phyloP scores from a whole-genome alignment of 2,888 invertebrate genomes.

The Polyploca ridens region DNA sequence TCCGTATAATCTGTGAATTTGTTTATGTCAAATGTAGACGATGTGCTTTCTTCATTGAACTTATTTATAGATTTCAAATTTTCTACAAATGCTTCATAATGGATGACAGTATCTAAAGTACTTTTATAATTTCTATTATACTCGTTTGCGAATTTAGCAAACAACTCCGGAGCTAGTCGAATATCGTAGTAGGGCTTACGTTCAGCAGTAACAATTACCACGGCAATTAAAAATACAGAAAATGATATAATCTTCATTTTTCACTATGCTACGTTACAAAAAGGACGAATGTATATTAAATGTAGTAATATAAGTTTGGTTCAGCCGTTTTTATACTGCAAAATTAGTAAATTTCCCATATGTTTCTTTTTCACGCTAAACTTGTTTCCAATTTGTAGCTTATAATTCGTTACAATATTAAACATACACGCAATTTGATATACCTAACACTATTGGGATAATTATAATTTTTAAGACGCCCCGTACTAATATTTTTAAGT shows the following conservation, averaged over 20 bases:
- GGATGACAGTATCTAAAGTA: constrained; percentile 14
- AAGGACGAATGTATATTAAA: background rate
- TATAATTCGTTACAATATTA: background rate
- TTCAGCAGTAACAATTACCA: background rate
- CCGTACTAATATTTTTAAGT: no score
- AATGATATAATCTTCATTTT: background rate
- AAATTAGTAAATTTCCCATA: background rate
- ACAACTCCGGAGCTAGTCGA: constrained; percentile 7
- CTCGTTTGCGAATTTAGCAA: constrained; percentile 13
- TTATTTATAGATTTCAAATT: constrained; percentile 45
- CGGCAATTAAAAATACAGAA: constrained; percentile 5
- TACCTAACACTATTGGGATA: no score
- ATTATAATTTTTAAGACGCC: no score
- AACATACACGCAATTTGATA: background rate
- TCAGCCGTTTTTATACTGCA: background rate
- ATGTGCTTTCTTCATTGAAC: constrained; percentile 26
- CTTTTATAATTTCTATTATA: constrained; percentile 17
- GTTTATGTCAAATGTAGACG: constrained; percentile 47
- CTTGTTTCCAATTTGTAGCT: background rate
- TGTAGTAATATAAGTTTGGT: background rate
- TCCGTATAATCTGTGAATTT: constrained; percentile 53
- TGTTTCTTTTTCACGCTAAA: background rate
- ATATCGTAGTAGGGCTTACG: constrained; percentile 10
- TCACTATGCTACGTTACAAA: background rate
- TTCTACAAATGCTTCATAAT: constrained; percentile 44